A percentile compares a stretch with the other conserved stretches of the same genome.
These are phyloP conservation scores for Oreohelix idahoensis DNA, from an alignment of 1,140 invertebrate species.

Conservation along the genomic window DNA sequence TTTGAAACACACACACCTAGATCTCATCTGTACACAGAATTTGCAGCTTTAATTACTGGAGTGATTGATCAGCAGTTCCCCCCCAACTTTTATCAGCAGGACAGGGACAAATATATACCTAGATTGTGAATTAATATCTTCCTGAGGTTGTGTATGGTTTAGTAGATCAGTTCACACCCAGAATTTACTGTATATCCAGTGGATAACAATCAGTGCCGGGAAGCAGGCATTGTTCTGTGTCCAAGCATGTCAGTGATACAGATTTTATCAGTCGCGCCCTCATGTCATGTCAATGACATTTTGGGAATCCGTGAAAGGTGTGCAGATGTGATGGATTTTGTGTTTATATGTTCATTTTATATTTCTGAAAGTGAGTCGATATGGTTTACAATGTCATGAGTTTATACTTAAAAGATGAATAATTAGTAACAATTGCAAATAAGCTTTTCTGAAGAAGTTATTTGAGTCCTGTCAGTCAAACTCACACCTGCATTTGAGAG, in stretches of 20 bases:
- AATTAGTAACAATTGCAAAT: too few relatives aligned
- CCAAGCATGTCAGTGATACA: too few relatives aligned
- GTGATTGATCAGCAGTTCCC: neutral
- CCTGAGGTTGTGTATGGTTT: neutral
- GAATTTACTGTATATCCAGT: neutral
- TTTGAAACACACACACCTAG: neutral
- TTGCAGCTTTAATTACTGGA: neutral
- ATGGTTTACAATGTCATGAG: too few relatives aligned
- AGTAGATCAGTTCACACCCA: neutral
- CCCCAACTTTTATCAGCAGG: neutral
- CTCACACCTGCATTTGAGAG: too few relatives aligned
- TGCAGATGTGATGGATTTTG: neutral
- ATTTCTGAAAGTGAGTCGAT: neutral
- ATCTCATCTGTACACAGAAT: slow-evolving; percentile 5
- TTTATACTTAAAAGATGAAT: too few relatives aligned
- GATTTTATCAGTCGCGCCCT: too few relatives aligned
- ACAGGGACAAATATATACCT: neutral
- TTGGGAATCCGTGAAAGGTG: neutral
- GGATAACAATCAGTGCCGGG: too few relatives aligned
- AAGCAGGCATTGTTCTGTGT: too few relatives aligned
- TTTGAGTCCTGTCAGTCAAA: too few relatives aligned
- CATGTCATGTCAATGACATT: too few relatives aligned
- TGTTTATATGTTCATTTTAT: neutral
- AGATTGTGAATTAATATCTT: neutral
- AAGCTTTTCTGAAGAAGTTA: too few relatives aligned